A percentile compares a stretch with the other conserved stretches of the same genome.
These are phyloP conservation scores for Ennomos quercinarius DNA, from an alignment of 2,888 invertebrate species.

Conservation along the genomic window DNA sequence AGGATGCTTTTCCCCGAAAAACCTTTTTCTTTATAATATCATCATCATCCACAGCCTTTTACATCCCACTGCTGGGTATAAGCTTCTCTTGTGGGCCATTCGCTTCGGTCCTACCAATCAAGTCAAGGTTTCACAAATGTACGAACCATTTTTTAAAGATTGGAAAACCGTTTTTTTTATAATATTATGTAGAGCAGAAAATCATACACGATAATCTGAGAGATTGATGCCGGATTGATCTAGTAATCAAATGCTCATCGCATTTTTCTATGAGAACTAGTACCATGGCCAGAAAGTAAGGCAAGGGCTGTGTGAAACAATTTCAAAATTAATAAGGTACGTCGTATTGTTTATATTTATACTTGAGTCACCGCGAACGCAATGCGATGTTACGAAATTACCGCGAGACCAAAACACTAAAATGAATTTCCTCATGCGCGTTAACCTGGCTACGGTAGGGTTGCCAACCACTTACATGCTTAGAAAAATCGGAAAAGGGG, in stretches of 20 bases:
- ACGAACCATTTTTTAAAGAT: no score
- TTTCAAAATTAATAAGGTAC: slow-evolving; percentile 54
- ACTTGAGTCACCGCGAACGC: slow-evolving; percentile 51
- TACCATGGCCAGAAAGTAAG: slow-evolving; percentile 20
- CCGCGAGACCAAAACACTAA: slow-evolving; percentile 59
- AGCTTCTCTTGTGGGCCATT: no score
- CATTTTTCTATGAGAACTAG: slow-evolving; percentile 20
- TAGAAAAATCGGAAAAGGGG: no score
- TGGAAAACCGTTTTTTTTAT: no score
- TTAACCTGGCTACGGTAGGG: slow-evolving; percentile 57
- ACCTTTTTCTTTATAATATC: no score
- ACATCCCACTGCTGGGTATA: no score
- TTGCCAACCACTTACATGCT: slow-evolving; percentile 2
- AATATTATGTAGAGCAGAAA: no score
- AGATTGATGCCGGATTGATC: not conserved
- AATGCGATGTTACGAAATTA: slow-evolving; percentile 58
- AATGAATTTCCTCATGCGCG: slow-evolving; percentile 65
- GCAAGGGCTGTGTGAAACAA: slow-evolving; percentile 49
- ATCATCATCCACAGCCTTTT: no score
- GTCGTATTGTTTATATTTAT: slow-evolving; percentile 56
- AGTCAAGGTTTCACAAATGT: no score
- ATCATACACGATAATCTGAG: no score
- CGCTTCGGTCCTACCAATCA: no score
- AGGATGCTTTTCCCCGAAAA: no score
- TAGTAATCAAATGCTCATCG: not conserved